Evolutionary conservation across 2,888 invertebrate genomes (phyloP).

Genomic region (Ischnus inquisitorius): DNA sequence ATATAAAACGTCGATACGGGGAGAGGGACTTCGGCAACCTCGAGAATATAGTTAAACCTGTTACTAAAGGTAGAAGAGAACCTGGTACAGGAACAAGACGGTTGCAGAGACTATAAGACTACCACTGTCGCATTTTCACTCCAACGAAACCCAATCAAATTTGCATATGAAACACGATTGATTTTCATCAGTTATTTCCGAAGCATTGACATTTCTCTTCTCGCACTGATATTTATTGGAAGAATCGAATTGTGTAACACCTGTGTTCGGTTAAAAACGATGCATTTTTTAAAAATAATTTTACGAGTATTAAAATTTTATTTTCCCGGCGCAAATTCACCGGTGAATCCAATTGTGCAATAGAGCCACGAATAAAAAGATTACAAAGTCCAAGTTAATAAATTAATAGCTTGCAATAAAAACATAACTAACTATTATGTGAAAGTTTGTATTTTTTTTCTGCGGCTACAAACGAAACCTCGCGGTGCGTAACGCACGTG

Average conservation of each 20-base stretch:
- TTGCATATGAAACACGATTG: neutral
- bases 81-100: no score
- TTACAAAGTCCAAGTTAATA: neutral
- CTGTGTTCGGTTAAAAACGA: neutral
- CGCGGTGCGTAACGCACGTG: slow-evolving; percentile 11
- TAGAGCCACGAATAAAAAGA: neutral
- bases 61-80: neutral
- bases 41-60: neutral
- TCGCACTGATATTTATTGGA: neutral
- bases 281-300: neutral
- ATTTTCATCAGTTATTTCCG: neutral
- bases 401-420: slow-evolving; percentile 20
- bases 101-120: neutral
- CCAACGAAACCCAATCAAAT: neutral
- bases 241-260: no score
- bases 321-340: neutral
- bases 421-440: slow-evolving; percentile 11
- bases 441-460: slow-evolving; percentile 40
- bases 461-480: neutral
- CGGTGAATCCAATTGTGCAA: neutral
- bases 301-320: neutral
- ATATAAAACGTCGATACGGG: slow-evolving; percentile 11
- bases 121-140: neutral
- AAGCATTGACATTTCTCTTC: neutral
- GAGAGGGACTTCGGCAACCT: slow-evolving; percentile 4